A percentile compares a stretch with the other conserved stretches of the same genome.
Conservation (phyloP, 2,888 invertebrate genomes). For the Metalampra italica region DNA sequence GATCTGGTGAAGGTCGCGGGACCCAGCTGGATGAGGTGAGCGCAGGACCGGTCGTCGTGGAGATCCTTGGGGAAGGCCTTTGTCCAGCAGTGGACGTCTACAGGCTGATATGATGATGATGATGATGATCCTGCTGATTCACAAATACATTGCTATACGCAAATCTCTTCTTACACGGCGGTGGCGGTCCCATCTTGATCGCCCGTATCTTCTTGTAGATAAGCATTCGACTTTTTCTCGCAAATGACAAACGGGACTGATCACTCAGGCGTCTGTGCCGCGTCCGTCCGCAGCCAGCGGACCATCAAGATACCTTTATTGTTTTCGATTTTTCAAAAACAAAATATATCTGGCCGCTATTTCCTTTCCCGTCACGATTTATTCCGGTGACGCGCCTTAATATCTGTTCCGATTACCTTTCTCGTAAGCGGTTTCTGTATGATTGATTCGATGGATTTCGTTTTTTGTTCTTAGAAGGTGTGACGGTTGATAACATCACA, state of each 20-base stretch:
- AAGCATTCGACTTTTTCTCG: conserved; percentile 7
- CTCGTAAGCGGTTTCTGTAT: conserved; percentile 8
- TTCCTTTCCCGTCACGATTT: conserved; percentile 22
- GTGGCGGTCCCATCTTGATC: too few species aligned
- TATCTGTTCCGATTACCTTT: conserved; percentile 8
- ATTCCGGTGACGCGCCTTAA: conserved; percentile 2
- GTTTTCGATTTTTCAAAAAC: conserved; percentile 58
- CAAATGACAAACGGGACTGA: conserved; percentile 14
- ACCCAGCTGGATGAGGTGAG: too few species aligned
- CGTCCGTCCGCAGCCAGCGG: conserved; percentile 22
- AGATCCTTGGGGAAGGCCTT: too few species aligned
- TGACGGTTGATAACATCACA: background rate
- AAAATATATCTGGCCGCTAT: conserved; percentile 50
- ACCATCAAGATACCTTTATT: conserved; percentile 46
- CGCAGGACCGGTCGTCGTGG: too few species aligned
- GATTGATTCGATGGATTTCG: conserved; percentile 10
- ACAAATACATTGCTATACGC: too few species aligned
- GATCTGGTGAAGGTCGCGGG: too few species aligned
- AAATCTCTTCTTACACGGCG: too few species aligned
- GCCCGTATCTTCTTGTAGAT: conserved; percentile 3
- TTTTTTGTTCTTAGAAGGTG: conserved; percentile 1
- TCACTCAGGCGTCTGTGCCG: conserved; percentile 18
- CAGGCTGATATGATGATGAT: too few species aligned
- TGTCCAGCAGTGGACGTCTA: too few species aligned
- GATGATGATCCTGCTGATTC: too few species aligned